Base-by-base conservation (phyloP, 2,888 invertebrate genomes). In the Polymixis lichenea region DNA sequence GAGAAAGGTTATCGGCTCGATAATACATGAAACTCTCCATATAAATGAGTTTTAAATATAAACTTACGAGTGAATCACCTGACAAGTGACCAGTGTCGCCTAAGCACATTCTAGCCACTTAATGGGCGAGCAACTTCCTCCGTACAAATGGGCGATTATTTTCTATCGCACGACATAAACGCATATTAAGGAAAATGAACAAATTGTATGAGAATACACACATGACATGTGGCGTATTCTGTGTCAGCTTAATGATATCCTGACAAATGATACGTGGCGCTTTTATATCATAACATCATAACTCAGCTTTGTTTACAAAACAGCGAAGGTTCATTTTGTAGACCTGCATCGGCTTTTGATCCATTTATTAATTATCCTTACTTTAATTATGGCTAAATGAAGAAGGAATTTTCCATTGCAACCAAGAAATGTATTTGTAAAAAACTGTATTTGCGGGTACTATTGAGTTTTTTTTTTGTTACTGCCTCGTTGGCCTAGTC, bases 221-320 rank as follows among this genome's bases (percentile, higher is more conserved):
- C 32, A 32, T 56, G 77, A 53, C 58, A 19, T 60, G 75, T 17
- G 28, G 49, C 77, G 56, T 66, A 62, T 79, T 53, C 58, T 70
- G 43, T 78, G 46, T 78, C 79, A 79, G 79, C 77, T 79, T 70
- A 78, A 78, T 79, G 58, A 79, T 72, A 65, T 72, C 64, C 78
- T 72, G 56, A 60, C 53, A 78, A 79, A 71, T 79, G 58, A 72
- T 65, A 60, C 38, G 11, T 19, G 17, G 32, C 15, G 32, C 64
- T 71, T 77, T 71, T 78, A 51, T 69, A 66, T 17, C 46, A 25
- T 55, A 43, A 32, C 7, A 25, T 64, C 22, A 22, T 64, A 25
- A 56, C 25, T 65, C 49, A 17, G 0, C 28, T 22, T 2, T 66
- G 32, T 77, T 58, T 49, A 49, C 51, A 67, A 25, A 38, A 68